Conservation (phyloP, 2,113 vertebrate species). For the Rhadina sibilatrix region DNA sequence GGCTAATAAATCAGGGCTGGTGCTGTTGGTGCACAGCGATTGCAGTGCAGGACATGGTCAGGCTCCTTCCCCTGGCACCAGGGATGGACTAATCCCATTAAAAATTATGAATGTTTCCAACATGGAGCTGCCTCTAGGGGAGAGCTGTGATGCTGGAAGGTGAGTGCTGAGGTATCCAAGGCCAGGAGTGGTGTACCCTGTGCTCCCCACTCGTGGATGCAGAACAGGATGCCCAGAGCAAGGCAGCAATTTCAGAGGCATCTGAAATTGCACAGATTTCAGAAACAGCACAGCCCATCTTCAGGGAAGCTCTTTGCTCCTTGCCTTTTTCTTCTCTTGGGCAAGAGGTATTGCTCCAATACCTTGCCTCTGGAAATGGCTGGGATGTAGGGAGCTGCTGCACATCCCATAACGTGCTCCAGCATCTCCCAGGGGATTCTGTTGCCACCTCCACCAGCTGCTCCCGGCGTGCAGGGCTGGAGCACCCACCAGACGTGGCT, state of each 20-base stretch:
- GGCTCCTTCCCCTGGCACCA: not conserved
- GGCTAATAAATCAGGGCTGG: conserved; percentile 61
- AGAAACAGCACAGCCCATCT: not conserved
- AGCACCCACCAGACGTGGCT: not conserved
- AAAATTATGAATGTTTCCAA: not conserved
- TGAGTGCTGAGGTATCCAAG: not conserved
- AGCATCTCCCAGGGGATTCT: not conserved
- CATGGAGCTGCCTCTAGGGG: not conserved
- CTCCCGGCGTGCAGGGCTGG: fast-evolving
- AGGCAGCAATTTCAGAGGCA: fast-evolving
- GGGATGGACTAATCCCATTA: conserved; percentile 34
- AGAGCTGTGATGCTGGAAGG: not conserved
- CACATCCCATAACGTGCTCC: not conserved
- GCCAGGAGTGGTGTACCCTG: fast-evolving
- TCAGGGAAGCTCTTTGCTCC: not conserved
- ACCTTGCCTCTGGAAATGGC: fast-evolving
- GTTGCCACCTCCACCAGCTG: too few relatives aligned
- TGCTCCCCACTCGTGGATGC: not conserved
- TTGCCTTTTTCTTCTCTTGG: not conserved
- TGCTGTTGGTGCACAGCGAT: not conserved
- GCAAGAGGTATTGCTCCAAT: not conserved
- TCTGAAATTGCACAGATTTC: too few relatives aligned
- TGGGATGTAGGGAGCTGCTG: not conserved
- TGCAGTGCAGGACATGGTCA: not conserved
- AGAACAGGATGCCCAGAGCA: fast-evolving